A percentile compares a stretch with the other conserved stretches of the same genome.
Conservation (phyloP, 2,797 vertebrate genomes). For the Phataginus tricuspis region DNA sequence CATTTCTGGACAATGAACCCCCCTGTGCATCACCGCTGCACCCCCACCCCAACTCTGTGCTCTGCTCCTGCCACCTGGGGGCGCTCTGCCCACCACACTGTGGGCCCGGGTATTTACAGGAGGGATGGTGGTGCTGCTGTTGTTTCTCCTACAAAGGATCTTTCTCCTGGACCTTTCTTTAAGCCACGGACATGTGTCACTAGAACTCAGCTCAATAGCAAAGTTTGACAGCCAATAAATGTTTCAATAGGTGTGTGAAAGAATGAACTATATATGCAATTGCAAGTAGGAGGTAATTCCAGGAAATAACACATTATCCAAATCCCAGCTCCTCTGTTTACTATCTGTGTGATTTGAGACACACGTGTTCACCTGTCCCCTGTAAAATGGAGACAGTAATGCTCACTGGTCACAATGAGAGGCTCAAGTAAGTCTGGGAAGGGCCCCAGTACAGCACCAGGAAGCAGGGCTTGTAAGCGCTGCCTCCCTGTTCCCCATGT, state of each 20-base stretch:
- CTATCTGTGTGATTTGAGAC: neutral
- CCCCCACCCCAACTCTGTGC: too few species aligned
- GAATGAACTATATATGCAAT: neutral
- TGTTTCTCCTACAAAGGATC: neutral
- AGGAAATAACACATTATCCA: neutral
- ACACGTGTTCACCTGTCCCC: neutral
- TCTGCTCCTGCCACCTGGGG: too few species aligned
- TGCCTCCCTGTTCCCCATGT: fast-evolving
- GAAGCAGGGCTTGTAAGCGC: neutral
- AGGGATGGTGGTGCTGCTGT: fast-evolving
- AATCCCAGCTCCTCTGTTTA: neutral
- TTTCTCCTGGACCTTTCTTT: neutral
- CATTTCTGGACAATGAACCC: neutral
- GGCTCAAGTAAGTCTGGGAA: neutral
- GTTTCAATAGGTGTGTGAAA: neutral
- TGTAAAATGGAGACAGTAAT: neutral
- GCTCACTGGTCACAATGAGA: neutral
- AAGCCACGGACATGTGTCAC: neutral
- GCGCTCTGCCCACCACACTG: fast-evolving
- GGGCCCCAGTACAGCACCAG: neutral
- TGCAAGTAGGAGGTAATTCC: neutral
- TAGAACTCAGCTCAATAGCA: neutral
- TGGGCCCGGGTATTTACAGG: too few species aligned
- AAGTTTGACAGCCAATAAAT: neutral
- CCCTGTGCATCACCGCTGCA: neutral